Conservation (phyloP, 2,888 invertebrate genomes). For the Lampropteryx suffumata region DNA sequence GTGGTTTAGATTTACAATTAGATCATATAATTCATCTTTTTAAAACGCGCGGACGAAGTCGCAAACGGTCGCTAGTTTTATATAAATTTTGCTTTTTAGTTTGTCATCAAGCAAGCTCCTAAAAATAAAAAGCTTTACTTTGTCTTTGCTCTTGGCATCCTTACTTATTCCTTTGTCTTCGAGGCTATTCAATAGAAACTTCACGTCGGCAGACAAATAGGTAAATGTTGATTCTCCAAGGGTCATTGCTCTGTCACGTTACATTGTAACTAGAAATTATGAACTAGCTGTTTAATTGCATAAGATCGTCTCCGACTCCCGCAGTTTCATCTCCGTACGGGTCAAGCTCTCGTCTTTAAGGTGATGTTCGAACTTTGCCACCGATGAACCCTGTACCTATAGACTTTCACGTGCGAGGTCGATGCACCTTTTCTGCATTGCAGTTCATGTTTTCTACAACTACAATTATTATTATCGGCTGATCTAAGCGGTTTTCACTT, state of each 20-base stretch:
- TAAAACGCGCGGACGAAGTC: no score
- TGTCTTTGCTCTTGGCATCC: constrained; percentile 33
- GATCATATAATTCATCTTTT: no score
- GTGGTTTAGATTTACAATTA: no score
- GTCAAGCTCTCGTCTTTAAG: constrained; percentile 23
- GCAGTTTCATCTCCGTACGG: constrained; percentile 15
- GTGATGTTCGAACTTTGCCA: constrained; percentile 28
- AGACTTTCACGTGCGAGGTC: constrained; percentile 25
- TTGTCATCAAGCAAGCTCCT: constrained; percentile 13
- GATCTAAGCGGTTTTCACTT: neutral
- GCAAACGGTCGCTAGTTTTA: no score
- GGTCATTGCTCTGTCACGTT: constrained; percentile 31
- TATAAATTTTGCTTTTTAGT: no score
- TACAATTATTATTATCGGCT: neutral
- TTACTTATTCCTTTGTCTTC: constrained; percentile 32
- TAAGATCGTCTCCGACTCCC: constrained; percentile 16
- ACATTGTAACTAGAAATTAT: constrained; percentile 22
- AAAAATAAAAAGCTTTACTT: constrained; percentile 28
- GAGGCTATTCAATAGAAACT: constrained; percentile 26
- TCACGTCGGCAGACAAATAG: constrained; percentile 31
- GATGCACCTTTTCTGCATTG: constrained; percentile 20
- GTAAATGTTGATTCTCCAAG: constrained; percentile 25
- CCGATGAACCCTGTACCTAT: constrained; percentile 20
- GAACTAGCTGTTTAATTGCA: constrained; percentile 22
- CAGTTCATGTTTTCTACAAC: constrained; percentile 6